phyloP scores from a whole-genome alignment of 1,140 invertebrate genomes.

The Bursaphelenchus mucronatus region DNA sequence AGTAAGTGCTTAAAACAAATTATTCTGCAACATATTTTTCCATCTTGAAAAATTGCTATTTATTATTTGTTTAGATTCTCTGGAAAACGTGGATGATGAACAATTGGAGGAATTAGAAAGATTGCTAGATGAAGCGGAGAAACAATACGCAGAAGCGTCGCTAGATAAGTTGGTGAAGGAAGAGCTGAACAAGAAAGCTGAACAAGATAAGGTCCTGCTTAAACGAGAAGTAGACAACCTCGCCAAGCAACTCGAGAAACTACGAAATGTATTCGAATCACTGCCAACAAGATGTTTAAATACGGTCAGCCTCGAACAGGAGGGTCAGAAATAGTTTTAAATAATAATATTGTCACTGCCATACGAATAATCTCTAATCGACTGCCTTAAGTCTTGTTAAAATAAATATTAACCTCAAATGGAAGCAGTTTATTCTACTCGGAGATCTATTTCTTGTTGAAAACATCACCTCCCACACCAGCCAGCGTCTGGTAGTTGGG shows the following conservation, averaged over 20 bases:
- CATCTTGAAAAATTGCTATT: background rate
- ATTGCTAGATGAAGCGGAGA: conserved; percentile 47
- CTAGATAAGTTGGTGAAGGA: conserved; percentile 46
- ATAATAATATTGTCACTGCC: no score
- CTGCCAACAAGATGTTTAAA: conserved; percentile 56
- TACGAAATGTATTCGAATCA: conserved; percentile 47
- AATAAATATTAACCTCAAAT: no score
- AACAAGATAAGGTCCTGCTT: conserved; percentile 33
- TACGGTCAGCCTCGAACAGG: conserved; percentile 53
- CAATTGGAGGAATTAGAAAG: conserved; percentile 53
- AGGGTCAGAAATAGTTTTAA: conserved; percentile 49
- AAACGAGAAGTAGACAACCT: conserved; percentile 42
- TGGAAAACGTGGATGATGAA: conserved; percentile 56
- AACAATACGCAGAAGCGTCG: conserved; percentile 37
- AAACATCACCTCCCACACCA: conserved; percentile 24
- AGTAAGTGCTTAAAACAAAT: conserved; percentile 26
- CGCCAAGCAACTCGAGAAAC: conserved; percentile 47
- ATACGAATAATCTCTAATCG: no score
- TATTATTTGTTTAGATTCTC: conserved; percentile 47
- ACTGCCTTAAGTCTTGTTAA: no score
- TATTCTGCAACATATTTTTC: background rate
- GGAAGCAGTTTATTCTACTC: no score
- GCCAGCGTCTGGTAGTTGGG: conserved; percentile 31
- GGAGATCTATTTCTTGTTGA: conserved; percentile 14
- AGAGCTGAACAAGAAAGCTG: conserved; percentile 29